phyloP scores from a whole-genome alignment of 2,888 invertebrate genomes.

The Tinea semifulvella region DNA sequence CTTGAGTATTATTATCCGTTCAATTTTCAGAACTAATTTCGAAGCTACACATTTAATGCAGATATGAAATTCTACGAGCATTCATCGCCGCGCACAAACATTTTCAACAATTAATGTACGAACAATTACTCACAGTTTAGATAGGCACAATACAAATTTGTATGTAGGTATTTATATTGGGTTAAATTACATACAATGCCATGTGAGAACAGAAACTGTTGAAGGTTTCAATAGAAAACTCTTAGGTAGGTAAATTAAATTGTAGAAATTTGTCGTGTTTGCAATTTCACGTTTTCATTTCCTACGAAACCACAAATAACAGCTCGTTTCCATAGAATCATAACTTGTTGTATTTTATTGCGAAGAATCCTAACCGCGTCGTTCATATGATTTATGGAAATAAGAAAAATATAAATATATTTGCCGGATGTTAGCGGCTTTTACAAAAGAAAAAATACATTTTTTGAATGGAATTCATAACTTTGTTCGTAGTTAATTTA shows the following conservation, averaged over 20 bases:
- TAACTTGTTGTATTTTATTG: constrained; percentile 7
- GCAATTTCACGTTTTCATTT: no score
- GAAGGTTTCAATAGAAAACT: no score
- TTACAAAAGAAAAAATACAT: neutral
- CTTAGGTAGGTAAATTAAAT: no score
- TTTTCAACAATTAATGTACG: constrained; percentile 4
- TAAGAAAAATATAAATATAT: constrained; percentile 1
- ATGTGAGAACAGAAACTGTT: no score
- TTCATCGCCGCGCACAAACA: constrained; percentile 3
- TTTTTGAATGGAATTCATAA: constrained; percentile 7
- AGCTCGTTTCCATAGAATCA: neutral
- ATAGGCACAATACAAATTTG: neutral
- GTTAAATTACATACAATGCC: no score
- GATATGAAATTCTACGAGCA: neutral
- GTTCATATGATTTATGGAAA: constrained; percentile 3
- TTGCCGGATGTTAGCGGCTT: neutral
- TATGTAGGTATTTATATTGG: no score
- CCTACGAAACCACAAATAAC: no score
- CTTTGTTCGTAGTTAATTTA: neutral
- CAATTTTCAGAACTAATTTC: no score
- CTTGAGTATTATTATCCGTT: no score
- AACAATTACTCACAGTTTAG: neutral
- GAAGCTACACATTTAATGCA: no score
- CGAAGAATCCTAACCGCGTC: constrained; percentile 1
- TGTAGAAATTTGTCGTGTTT: no score